These are phyloP conservation scores for Macrotrachela quadricornifera DNA, from an alignment of 1,140 invertebrate genomes.

Conservation along the genomic window DNA sequence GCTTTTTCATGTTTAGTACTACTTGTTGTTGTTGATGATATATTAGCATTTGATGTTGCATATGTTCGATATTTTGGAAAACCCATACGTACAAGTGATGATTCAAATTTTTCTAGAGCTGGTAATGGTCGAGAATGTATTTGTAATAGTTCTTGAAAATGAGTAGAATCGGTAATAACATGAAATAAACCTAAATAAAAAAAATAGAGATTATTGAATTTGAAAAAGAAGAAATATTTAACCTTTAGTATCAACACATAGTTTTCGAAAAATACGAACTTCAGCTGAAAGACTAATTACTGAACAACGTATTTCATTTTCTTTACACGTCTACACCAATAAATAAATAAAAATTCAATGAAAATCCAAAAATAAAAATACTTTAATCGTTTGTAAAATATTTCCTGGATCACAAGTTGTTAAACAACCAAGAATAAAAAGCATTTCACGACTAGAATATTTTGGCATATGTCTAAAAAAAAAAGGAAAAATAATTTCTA, in stretches of 20 bases:
- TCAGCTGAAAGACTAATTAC: constrained; percentile 86
- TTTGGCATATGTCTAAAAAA: constrained; percentile 49
- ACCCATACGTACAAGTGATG: constrained; percentile 15
- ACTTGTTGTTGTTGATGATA: constrained; percentile 13
- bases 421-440: constrained; percentile 64
- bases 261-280: constrained; percentile 59
- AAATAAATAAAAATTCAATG: too few species aligned
- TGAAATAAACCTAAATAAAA: too few species aligned
- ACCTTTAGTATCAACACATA: constrained; percentile 61
- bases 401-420: constrained; percentile 89
- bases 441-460: constrained; percentile 72
- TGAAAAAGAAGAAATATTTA: too few species aligned
- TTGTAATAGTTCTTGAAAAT: constrained; percentile 51
- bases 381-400: constrained; percentile 62
- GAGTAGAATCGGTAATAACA: constrained; percentile 69
- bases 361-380: constrained; percentile 24
- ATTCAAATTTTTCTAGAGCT: constrained; percentile 37
- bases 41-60: too few species aligned
- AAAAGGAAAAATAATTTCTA: not conserved
- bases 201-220: too few species aligned
- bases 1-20: constrained; percentile 25
- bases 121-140: constrained; percentile 64
- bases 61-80: constrained; percentile 30
- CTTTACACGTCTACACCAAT: constrained; percentile 14
- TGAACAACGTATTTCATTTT: constrained; percentile 53